These are phyloP conservation scores for Albula glossodonta DNA, from an alignment of 2,113 vertebrate species.

Conservation along the genomic window DNA sequence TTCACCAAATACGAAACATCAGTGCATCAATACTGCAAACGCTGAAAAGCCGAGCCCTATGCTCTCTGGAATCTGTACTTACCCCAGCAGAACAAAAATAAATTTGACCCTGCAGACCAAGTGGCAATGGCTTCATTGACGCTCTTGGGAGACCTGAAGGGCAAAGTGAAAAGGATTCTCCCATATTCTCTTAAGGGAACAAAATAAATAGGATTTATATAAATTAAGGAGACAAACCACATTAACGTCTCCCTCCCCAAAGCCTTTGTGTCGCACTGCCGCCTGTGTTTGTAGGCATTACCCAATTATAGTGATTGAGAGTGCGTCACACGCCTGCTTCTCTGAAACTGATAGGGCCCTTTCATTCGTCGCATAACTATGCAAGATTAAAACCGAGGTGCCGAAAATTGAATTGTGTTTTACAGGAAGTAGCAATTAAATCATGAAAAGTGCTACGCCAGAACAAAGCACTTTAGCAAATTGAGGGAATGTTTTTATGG, in stretches of 20 bases:
- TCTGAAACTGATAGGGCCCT: slow-evolving; percentile 34
- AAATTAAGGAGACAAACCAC: slow-evolving; percentile 29
- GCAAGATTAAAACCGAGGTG: slow-evolving; percentile 56
- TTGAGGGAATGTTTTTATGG: slow-evolving; percentile 55
- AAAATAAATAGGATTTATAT: slow-evolving; percentile 31
- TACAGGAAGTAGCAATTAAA: slow-evolving; percentile 66
- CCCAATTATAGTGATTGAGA: slow-evolving; percentile 35
- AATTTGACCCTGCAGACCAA: no score
- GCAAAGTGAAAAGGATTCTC: neutral
- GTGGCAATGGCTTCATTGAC: no score
- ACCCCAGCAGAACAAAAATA: neutral
- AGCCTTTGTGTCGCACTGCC: slow-evolving; percentile 27
- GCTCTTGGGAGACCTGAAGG: neutral
- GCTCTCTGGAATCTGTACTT: neutral
- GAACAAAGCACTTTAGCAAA: slow-evolving; percentile 66
- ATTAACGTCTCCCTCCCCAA: slow-evolving; percentile 12
- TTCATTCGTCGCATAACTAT: slow-evolving; percentile 27
- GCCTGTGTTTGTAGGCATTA: slow-evolving; percentile 28
- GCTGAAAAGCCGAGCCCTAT: neutral
- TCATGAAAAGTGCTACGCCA: slow-evolving; percentile 53
- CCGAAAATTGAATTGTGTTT: slow-evolving; percentile 60
- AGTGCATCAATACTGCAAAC: neutral
- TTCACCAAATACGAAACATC: neutral
- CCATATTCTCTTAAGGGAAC: slow-evolving; percentile 3
- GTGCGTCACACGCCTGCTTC: neutral